These are phyloP conservation scores for Cinclus cinclus DNA, from an alignment of 2,113 vertebrate species.

Conservation along the genomic window DNA sequence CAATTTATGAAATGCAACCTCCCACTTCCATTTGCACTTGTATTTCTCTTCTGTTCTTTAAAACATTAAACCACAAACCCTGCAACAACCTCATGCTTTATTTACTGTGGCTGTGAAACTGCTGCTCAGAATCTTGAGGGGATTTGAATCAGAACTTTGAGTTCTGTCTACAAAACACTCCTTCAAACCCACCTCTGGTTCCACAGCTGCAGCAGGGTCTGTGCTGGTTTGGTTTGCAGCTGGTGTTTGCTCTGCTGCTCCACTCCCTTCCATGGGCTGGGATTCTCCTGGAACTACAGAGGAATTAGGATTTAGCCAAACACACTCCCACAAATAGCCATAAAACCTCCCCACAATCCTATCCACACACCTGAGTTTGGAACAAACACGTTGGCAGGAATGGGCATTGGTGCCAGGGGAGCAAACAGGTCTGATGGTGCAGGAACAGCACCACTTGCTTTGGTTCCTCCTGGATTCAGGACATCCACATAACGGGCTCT, in stretches of 20 bases:
- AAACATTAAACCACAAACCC: fast-evolving
- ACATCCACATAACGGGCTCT: constrained; percentile 91
- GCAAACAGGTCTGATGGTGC: constrained; percentile 90
- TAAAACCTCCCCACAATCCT: fast-evolving
- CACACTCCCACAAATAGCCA: background rate
- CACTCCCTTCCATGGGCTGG: constrained; percentile 76
- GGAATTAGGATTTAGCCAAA: background rate
- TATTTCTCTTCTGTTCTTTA: background rate
- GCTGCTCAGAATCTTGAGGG: background rate
- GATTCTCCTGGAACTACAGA: constrained; percentile 78
- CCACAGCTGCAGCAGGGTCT: constrained; percentile 58
- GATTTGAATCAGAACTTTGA: background rate
- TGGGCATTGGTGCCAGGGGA: constrained; percentile 90
- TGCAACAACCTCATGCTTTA: background rate
- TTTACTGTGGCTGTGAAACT: background rate
- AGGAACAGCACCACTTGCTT: constrained; percentile 68
- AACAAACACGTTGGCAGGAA: constrained; percentile 86
- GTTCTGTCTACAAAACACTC: background rate
- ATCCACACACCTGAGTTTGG: constrained; percentile 84
- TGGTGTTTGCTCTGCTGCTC: constrained; percentile 61
- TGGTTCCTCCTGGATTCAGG: constrained; percentile 83
- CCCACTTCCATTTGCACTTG: background rate
- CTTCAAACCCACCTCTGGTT: constrained; percentile 57
- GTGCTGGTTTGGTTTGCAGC: constrained; percentile 64
- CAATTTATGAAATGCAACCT: background rate